Conservation (phyloP, 2,888 invertebrate genomes). For the Caenorhabditis afra region DNA sequence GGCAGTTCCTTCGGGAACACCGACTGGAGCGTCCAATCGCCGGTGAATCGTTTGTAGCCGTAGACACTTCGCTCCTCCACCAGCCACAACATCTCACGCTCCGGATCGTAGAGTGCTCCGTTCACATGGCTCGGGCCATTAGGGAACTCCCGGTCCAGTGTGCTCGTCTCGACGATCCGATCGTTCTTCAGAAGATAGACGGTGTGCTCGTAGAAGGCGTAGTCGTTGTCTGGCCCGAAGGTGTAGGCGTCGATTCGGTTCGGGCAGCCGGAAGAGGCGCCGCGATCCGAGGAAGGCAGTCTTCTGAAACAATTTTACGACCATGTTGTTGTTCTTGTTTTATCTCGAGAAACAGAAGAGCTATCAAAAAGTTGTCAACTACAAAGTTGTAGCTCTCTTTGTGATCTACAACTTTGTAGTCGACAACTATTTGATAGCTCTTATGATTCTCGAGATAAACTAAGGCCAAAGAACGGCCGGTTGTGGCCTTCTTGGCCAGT, state of each 20-base stretch:
- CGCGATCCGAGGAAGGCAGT: conserved; percentile 47
- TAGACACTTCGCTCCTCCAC: conserved; percentile 50
- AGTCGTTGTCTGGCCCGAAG: conserved; percentile 45
- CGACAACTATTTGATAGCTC: too few relatives aligned
- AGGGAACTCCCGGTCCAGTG: conserved; percentile 38
- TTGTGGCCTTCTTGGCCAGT: too few relatives aligned
- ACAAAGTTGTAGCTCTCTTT: too few relatives aligned
- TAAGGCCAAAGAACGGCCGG: too few relatives aligned
- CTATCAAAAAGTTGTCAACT: neutral
- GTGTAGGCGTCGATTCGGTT: conserved; percentile 57
- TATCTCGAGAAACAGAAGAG: too few relatives aligned
- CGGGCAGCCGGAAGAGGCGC: conserved; percentile 48
- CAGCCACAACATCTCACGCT: conserved; percentile 59
- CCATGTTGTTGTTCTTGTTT: neutral
- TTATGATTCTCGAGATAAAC: too few relatives aligned
- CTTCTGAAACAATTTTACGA: conserved; percentile 25
- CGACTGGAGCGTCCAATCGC: conserved; percentile 39
- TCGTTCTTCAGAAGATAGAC: conserved; percentile 51
- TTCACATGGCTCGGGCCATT: conserved; percentile 51
- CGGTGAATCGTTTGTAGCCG: conserved; percentile 35
- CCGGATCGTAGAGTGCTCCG: conserved; percentile 63
- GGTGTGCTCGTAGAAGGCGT: conserved; percentile 40
- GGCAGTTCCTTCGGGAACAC: conserved; percentile 55
- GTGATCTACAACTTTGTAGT: too few relatives aligned
- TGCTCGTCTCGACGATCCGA: conserved; percentile 7